Base-by-base conservation (phyloP, 2,888 invertebrate genomes). In the Drosophila lacicola region DNA sequence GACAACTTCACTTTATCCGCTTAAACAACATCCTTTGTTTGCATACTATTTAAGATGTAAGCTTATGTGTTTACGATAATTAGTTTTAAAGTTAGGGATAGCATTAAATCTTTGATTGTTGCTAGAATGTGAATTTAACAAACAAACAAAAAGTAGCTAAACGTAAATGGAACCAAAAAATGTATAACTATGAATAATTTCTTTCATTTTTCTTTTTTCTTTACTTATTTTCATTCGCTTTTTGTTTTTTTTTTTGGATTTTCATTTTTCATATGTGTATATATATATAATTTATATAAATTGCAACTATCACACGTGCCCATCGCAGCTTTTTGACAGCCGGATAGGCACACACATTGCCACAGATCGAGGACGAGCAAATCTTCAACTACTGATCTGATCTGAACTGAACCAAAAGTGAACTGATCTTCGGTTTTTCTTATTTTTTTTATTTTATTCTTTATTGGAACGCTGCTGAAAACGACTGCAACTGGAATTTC, bases 241-340 rank as follows among this genome's bases (percentile, higher is more conserved):
- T 70, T 70, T 64, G 10, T 39, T 58, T 70, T 55, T 60, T 36
- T 62, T 61, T 58, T 70, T 64, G 46, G 42, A 42, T 57, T 66
- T 55, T 66, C 45, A 47, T 67, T 70, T 69, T 58, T 63, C 33
- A 56, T 75, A 56, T 57, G 37, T 63, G 51, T 78, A 55, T 77
- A 8, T 21, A 29, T 79, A 70, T 74, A 74, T 74, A 80, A 67
- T 84, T 86, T 82, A 89, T 85, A 87, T 86, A 86, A 86, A 88
- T 86, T 86, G 85, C 89, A 86, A 86, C 85, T 86, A 86, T 86
- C 85, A 86, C 85, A 86, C 85, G 89, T 88, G 87, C 77, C 84
- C 87, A 63, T 70, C 74, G 78, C 81, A 70, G 65, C 71, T 17
- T 17, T 17, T 17, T 17, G 45, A 64, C 58, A 64, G 66, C 68